phyloP scores from a whole-genome alignment of 92 coral and sea anemone species.

The Hydrozoanthus gracilis region DNA sequence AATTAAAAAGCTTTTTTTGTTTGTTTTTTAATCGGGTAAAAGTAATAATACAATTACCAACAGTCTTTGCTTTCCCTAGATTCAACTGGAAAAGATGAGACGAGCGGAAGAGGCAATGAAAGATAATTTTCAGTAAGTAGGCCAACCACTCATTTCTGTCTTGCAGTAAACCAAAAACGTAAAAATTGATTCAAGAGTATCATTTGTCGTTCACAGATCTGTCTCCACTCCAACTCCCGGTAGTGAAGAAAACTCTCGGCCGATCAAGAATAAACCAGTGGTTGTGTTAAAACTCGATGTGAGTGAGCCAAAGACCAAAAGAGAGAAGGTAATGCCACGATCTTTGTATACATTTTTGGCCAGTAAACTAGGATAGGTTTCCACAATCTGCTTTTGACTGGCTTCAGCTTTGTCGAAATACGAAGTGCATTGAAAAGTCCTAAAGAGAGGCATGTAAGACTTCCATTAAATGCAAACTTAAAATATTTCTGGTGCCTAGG shows the following conservation, averaged over 20 bases:
- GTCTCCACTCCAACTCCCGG: neutral
- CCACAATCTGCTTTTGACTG: neutral
- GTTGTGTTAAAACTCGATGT: constrained; percentile 64
- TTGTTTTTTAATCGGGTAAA: no score
- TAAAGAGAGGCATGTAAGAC: no score
- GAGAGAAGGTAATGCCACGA: constrained; percentile 47
- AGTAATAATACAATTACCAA: neutral
- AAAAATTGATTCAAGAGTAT: neutral
- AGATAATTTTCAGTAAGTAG: constrained; percentile 54
- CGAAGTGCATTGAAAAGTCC: no score
- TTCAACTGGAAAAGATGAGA: constrained; percentile 95
- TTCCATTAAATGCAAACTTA: no score
- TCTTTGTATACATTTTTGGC: neutral
- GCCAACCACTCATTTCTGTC: neutral
- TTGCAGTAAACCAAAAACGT: neutral
- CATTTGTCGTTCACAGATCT: neutral
- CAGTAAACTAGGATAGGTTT: no score
- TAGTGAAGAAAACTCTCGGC: constrained; percentile 3
- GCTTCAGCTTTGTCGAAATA: neutral
- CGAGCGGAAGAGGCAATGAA: constrained; percentile 71
- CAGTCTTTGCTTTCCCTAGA: constrained; percentile 49
- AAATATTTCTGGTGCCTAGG: no score
- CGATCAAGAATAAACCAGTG: constrained; percentile 53
- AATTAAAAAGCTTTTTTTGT: no score
- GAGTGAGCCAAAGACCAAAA: constrained; percentile 56